Evolutionary conservation across 2,797 vertebrate genomes (phyloP).

Genomic region (Cottoperca gobio): DNA sequence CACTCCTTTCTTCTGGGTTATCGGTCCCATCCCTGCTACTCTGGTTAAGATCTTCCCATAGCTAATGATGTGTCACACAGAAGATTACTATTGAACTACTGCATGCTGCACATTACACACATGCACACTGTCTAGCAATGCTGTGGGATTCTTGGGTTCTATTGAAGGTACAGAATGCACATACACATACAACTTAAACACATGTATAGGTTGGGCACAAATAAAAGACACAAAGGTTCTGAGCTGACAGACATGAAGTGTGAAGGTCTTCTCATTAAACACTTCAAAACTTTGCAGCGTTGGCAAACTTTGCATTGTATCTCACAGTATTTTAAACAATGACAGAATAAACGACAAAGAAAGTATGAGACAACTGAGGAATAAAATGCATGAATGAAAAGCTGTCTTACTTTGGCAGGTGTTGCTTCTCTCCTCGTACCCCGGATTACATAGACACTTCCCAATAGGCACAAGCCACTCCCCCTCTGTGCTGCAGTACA

Average conservation of each 20-base stretch:
- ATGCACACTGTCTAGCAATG: constrained; percentile 45
- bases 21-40: constrained; percentile 65
- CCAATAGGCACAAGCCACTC: constrained; percentile 99
- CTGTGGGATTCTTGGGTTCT: constrained; percentile 28
- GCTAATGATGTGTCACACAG: constrained; percentile 83
- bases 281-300: constrained; percentile 8
- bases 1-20: constrained; percentile 66
- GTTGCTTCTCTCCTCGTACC: constrained; percentile 92
- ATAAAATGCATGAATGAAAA: background rate
- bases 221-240: constrained; percentile 46
- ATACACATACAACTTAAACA: constrained; percentile 31
- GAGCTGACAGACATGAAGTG: constrained; percentile 72
- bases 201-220: constrained; percentile 21
- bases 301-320: constrained; percentile 10
- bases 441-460: constrained; percentile 95
- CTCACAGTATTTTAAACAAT: constrained; percentile 7
- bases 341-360: background rate
- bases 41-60: constrained; percentile 68
- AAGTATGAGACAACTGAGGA: background rate
- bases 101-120: constrained; percentile 57
- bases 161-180: constrained; percentile 46
- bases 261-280: constrained; percentile 59
- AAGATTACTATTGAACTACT: constrained; percentile 67
- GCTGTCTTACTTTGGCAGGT: constrained; percentile 94
- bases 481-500: constrained; percentile 99